Conservation (phyloP, 2,797 vertebrate species). For the Phrynocephalus forsythii region DNA sequence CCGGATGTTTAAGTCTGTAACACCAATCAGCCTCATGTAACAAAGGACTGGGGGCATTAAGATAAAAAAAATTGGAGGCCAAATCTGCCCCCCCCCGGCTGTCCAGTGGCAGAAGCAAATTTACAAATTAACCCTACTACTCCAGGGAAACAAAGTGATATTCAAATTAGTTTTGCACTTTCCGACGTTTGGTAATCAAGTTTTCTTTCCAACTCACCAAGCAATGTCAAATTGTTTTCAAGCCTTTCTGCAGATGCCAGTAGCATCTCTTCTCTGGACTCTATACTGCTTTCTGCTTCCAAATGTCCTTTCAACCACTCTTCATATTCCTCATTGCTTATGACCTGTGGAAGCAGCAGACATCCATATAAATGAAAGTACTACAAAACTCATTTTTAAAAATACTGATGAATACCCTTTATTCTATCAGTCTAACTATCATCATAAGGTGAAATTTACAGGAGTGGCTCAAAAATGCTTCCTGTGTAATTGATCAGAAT, state of each 20-base stretch:
- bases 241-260: slow-evolving; percentile 86
- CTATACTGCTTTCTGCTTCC: slow-evolving; percentile 93
- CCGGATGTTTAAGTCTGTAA: neutral
- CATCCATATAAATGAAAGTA: neutral
- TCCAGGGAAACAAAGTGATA: neutral
- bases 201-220: slow-evolving; percentile 81
- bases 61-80: neutral
- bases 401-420: neutral
- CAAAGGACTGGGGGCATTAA: neutral
- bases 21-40: neutral
- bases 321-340: slow-evolving; percentile 88
- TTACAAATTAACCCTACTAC: neutral
- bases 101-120: neutral
- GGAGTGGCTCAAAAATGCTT: neutral
- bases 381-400: neutral
- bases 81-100: neutral
- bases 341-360: slow-evolving; percentile 67
- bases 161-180: neutral
- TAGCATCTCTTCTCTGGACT: slow-evolving; percentile 89
- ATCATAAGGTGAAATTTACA: neutral
- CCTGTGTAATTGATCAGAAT: neutral
- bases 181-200: neutral
- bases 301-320: slow-evolving; percentile 87
- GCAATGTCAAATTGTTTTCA: slow-evolving; percentile 89
- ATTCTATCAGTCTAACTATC: neutral